Conservation (phyloP, 2,888 invertebrate species). For the Parascotia fuliginaria region DNA sequence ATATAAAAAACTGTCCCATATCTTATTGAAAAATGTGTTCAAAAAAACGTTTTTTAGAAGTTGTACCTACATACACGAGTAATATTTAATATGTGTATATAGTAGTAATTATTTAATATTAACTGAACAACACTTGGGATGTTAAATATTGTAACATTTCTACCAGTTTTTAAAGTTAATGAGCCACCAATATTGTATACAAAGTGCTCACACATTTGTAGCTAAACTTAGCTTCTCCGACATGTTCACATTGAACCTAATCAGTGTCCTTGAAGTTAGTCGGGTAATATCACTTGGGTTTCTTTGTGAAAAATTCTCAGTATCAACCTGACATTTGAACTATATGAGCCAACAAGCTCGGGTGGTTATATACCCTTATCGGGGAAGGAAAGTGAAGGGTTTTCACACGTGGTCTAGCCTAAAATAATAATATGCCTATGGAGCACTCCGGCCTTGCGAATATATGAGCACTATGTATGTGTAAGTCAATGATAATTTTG, state of each 20-base stretch:
- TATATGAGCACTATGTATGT: constrained; percentile 43
- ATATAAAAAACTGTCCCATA: constrained; percentile 69
- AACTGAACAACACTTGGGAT: constrained; percentile 44
- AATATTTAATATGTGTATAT: constrained; percentile 69
- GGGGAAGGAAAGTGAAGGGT: no score
- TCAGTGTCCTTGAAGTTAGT: no score
- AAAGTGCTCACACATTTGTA: constrained; percentile 44
- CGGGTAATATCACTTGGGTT: no score
- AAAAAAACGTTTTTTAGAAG: constrained; percentile 74
- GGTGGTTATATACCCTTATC: no score
- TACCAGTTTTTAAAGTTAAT: constrained; percentile 46
- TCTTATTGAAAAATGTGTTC: constrained; percentile 83
- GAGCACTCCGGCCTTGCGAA: background rate
- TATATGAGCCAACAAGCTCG: no score
- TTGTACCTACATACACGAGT: constrained; percentile 70
- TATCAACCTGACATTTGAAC: no score
- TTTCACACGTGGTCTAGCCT: no score
- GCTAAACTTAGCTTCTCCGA: constrained; percentile 11
- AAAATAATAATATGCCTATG: no score
- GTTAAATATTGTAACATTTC: constrained; percentile 53
- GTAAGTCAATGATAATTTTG: constrained; percentile 17
- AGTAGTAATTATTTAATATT: constrained; percentile 56
- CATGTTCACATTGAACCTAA: no score
- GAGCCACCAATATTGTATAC: constrained; percentile 43
- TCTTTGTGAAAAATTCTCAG: no score